These are phyloP conservation scores for Campoletis sonorensis DNA, from an alignment of 1,140 invertebrate species.

Conservation along the genomic window DNA sequence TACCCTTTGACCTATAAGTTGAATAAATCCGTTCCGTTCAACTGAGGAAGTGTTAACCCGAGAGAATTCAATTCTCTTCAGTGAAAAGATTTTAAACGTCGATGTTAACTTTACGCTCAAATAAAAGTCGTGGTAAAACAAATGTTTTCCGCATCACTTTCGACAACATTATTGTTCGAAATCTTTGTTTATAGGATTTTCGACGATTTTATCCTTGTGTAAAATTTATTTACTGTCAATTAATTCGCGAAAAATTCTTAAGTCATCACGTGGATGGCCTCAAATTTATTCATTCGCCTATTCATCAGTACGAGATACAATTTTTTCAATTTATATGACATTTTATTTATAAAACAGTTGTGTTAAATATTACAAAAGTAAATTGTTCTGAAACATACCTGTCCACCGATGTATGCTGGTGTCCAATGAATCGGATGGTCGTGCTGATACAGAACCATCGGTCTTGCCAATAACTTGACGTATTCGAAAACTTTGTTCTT, in stretches of 20 bases:
- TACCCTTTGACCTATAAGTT: neutral
- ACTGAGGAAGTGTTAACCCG: neutral
- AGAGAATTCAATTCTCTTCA: too few relatives aligned
- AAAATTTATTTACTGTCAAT: neutral
- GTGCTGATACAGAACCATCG: conserved; percentile 93
- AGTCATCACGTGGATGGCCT: too few relatives aligned
- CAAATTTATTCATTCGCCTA: too few relatives aligned
- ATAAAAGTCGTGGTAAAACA: too few relatives aligned
- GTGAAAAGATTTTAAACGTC: too few relatives aligned
- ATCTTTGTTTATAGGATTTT: neutral
- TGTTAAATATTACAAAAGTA: conserved; percentile 33
- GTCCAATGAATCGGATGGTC: conserved; percentile 95
- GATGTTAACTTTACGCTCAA: too few relatives aligned
- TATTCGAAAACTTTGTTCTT: conserved; percentile 93
- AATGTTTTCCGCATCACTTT: too few relatives aligned
- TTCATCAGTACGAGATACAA: too few relatives aligned
- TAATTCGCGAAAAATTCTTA: too few relatives aligned
- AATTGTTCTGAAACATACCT: conserved; percentile 78
- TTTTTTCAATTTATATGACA: too few relatives aligned
- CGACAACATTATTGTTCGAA: neutral
- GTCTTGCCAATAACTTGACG: conserved; percentile 92
- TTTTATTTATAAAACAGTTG: too few relatives aligned
- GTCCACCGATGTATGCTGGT: conserved; percentile 90
- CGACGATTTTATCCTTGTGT: neutral
- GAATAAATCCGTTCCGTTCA: neutral